Conservation (phyloP, 2,888 invertebrate genomes). For the Amiota minor region DNA sequence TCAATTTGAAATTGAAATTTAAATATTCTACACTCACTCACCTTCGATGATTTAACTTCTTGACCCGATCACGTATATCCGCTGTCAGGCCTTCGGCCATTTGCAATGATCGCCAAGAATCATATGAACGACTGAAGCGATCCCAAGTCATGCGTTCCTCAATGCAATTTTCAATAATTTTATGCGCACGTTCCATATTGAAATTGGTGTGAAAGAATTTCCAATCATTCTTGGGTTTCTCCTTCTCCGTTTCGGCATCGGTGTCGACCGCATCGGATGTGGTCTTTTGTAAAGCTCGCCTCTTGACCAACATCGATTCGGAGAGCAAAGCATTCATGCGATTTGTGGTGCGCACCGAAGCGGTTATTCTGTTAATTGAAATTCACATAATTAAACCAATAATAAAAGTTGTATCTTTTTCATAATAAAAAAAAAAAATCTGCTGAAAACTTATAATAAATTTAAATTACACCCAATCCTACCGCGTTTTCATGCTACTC, state of each 20-base stretch:
- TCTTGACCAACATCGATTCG: conserved; percentile 67
- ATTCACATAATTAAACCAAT: neutral
- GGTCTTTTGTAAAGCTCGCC: conserved; percentile 57
- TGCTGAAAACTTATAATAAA: too few species aligned
- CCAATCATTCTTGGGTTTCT: conserved; percentile 66
- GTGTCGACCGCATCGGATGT: conserved; percentile 46
- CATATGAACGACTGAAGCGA: conserved; percentile 71
- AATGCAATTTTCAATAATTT: conserved; percentile 68
- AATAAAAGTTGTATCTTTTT: neutral
- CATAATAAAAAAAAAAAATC: too few species aligned
- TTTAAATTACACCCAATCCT: conserved; percentile 35
- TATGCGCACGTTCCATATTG: conserved; percentile 71
- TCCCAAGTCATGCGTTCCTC: conserved; percentile 72
- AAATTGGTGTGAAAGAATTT: conserved; percentile 70
- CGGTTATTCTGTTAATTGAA: conserved; percentile 65
- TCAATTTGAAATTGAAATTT: conserved; percentile 15
- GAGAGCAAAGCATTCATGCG: conserved; percentile 73
- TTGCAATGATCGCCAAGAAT: conserved; percentile 71
- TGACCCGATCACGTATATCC: conserved; percentile 70
- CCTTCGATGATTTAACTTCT: conserved; percentile 68
- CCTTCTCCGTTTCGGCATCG: conserved; percentile 47
- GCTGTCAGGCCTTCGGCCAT: conserved; percentile 68
- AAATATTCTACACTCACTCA: conserved; percentile 41
- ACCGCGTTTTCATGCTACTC: conserved; percentile 69
- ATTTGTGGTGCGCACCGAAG: conserved; percentile 72